A percentile compares a stretch with the other conserved stretches of the same genome.
Conservation (phyloP, 1,140 invertebrate species). For the Oryctes rhinoceros region DNA sequence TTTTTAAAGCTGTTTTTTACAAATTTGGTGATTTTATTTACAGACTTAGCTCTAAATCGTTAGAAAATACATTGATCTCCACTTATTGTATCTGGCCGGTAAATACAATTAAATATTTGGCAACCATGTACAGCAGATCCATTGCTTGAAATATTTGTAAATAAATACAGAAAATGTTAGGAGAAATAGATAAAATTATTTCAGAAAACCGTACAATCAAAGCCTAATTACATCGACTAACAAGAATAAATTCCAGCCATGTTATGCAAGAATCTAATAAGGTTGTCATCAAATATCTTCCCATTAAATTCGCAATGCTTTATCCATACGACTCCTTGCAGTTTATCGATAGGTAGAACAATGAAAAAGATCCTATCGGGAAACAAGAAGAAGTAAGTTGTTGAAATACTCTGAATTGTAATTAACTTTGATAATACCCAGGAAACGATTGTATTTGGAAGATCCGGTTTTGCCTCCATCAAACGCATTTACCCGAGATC, state of each 20-base stretch:
- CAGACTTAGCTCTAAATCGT: too few relatives aligned
- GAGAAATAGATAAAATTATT: too few relatives aligned
- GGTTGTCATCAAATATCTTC: background rate
- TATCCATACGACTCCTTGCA: background rate
- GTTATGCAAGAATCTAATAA: conserved; percentile 46
- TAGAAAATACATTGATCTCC: too few relatives aligned
- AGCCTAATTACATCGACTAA: too few relatives aligned
- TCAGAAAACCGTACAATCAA: too few relatives aligned
- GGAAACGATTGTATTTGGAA: background rate
- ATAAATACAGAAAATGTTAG: too few relatives aligned
- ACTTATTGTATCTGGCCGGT: too few relatives aligned
- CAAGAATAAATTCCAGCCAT: conserved; percentile 19
- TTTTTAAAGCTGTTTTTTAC: too few relatives aligned
- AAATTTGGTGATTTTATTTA: too few relatives aligned
- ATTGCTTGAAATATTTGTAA: too few relatives aligned
- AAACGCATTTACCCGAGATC: background rate
- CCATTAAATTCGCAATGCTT: background rate
- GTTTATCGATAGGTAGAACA: background rate
- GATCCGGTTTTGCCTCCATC: background rate
- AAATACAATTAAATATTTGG: too few relatives aligned
- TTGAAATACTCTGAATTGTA: background rate
- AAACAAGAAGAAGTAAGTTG: background rate
- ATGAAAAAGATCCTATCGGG: background rate
- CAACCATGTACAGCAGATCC: too few relatives aligned
- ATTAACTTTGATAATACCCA: background rate